Conservation (phyloP, 2,888 invertebrate genomes). For the Anoncus sp. region DNA sequence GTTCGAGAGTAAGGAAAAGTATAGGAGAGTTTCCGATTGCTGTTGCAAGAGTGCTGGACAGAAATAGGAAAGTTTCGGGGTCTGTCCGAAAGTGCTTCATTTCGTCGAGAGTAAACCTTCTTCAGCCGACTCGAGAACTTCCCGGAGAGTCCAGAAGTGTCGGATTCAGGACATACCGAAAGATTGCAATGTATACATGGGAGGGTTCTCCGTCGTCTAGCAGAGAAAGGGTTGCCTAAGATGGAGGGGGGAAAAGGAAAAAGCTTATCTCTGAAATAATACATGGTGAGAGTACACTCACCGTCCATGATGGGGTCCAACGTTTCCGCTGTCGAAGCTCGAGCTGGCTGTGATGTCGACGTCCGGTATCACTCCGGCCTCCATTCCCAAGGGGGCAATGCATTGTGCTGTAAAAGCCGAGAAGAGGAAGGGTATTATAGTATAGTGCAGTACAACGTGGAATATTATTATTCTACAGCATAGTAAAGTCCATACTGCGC, state of each 20-base stretch:
- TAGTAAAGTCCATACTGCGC: conserved; percentile 1
- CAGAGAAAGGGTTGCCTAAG: conserved; percentile 38
- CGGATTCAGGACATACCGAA: conserved; percentile 22
- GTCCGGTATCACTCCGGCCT: conserved; percentile 92
- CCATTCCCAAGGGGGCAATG: conserved; percentile 93
- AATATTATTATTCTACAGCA: conserved; percentile 34
- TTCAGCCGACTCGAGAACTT: conserved; percentile 9
- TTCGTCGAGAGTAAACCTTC: conserved; percentile 35
- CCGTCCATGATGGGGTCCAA: conserved; percentile 95
- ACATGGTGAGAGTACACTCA: conserved; percentile 81
- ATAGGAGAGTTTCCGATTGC: conserved; percentile 26
- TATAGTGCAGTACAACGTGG: conserved; percentile 24
- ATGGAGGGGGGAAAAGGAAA: conserved; percentile 14
- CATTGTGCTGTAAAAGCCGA: conserved; percentile 89
- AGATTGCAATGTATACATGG: conserved; percentile 20
- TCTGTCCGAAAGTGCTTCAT: conserved; percentile 35
- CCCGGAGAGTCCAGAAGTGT: conserved; percentile 25
- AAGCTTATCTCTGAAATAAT: conserved; percentile 49
- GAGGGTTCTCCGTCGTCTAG: conserved; percentile 19
- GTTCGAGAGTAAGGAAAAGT: conserved; percentile 28
- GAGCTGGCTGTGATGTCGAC: conserved; percentile 93
- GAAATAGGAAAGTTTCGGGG: conserved; percentile 37
- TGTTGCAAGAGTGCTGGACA: conserved; percentile 29
- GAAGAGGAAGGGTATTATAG: conserved; percentile 54
- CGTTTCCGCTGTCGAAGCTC: conserved; percentile 92